phyloP scores from a whole-genome alignment of 2,797 vertebrate species.

The Pipistrellus nathusii region DNA sequence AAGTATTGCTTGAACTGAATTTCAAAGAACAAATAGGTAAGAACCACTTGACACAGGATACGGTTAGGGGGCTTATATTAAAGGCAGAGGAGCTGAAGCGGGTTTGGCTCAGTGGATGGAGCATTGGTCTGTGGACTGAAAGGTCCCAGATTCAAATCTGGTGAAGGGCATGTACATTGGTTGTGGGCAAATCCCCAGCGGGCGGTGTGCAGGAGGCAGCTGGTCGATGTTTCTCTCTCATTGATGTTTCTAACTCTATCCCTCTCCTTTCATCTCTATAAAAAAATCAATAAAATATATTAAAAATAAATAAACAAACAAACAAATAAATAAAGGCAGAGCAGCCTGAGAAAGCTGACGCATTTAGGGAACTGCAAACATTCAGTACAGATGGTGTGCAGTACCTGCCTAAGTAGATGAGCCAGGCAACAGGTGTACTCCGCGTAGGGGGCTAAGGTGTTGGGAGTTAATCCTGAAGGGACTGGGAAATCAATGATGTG shows the following conservation, averaged over 20 bases:
- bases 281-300: no score
- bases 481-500: neutral
- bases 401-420: neutral
- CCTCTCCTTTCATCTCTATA: no score
- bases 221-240: no score
- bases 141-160: no score
- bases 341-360: neutral
- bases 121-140: no score
- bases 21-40: slow-evolving; percentile 33
- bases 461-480: neutral
- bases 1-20: neutral
- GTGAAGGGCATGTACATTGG: no score
- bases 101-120: no score
- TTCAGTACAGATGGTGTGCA: neutral
- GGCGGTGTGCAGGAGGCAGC: no score
- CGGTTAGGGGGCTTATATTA: neutral
- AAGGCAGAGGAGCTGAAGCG: neutral
- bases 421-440: neutral
- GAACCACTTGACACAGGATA: neutral
- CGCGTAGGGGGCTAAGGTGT: neutral
- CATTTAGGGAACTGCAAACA: neutral
- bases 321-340: neutral
- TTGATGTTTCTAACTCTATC: no score
- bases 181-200: no score
- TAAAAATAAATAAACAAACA: no score